These are phyloP conservation scores for Mizuhopecten yessoensis DNA, from an alignment of 1,140 invertebrate species.

Conservation along the genomic window DNA sequence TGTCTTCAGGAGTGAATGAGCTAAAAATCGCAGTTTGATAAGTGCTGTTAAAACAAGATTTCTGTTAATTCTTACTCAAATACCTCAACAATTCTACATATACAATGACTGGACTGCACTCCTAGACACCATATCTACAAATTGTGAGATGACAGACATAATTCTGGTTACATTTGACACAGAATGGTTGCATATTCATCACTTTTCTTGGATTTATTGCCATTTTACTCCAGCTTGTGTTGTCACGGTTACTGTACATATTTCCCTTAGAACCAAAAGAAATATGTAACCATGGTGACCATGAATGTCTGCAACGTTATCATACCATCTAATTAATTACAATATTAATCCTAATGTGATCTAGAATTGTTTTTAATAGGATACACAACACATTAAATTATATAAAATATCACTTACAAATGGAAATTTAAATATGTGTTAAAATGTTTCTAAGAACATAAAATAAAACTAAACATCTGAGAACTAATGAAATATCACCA, in stretches of 20 bases:
- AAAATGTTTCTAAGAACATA: not conserved
- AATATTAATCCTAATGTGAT: not conserved
- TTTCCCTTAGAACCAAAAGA: conserved; percentile 1
- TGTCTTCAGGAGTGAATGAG: too few species aligned
- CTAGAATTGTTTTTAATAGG: not conserved
- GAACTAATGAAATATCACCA: not conserved
- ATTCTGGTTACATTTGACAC: not conserved
- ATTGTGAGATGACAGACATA: too few species aligned
- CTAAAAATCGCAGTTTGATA: too few species aligned
- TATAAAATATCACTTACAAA: not conserved
- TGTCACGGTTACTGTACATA: not conserved
- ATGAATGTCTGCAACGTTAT: not conserved
- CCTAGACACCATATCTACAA: too few species aligned
- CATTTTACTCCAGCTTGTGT: not conserved
- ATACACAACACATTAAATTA: not conserved
- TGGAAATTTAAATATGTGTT: not conserved
- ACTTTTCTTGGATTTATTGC: not conserved
- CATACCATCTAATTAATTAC: not conserved
- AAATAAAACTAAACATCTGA: conserved; percentile 2
- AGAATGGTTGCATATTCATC: not conserved
- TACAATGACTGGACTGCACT: too few species aligned
- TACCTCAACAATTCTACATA: too few species aligned
- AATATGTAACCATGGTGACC: not conserved
- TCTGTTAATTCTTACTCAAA: too few species aligned
- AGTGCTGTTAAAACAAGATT: too few species aligned